Base-by-base conservation (phyloP, 2,888 invertebrate genomes). In the Pseudococcus jackbeardsleyi region DNA sequence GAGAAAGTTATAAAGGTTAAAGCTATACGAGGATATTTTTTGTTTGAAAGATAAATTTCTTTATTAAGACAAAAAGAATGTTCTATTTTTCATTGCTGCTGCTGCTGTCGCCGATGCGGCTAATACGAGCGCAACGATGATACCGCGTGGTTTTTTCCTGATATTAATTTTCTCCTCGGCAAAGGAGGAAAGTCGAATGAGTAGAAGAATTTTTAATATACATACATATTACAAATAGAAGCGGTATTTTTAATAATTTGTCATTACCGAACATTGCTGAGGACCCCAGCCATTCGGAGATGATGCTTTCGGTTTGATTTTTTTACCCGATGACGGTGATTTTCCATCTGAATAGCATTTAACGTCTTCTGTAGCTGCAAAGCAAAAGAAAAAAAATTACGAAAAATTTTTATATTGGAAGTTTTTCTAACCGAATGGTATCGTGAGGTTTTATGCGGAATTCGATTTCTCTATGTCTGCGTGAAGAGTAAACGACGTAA, bases 261-360 rank as follows among this genome's bases (percentile, higher is more conserved):
- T 85, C 85, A 72, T 93, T 92, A 98, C 97, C 94, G 96, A 97
- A 92, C 97, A 97, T 92, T 96, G 96, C 91, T 97, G 97, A 85
- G 97, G 97, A 89, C 97, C 97, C 92, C 97, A 97, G 89, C 97
- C 93, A 92, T 96, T 97, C 72, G 97, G 97, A 72, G 97, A 97
- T 88, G 96, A 95, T 90, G 96, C 95, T 92, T 97, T 97, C 46
- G 96, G 95, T 90, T 97, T 94, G 90, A 94, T 93, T 91, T 95
- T 94, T 22, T 88, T 93, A 33, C 89, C 86, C 59, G 89, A 86
- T 84, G 89, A 89, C 12, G 88, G 89, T 68, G 89, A 88, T 79
- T 89, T 89, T 85, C 48, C 88, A 9, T 89, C 48, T n/a, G 89
- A 87, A 42, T 77, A 86, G 12, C 89, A 85, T 59, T 89, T 89